Evolutionary conservation across 2,888 invertebrate genomes (phyloP), one percentile per base, ranked within the genome.

Genomic region (Dilophus febrilis): DNA sequence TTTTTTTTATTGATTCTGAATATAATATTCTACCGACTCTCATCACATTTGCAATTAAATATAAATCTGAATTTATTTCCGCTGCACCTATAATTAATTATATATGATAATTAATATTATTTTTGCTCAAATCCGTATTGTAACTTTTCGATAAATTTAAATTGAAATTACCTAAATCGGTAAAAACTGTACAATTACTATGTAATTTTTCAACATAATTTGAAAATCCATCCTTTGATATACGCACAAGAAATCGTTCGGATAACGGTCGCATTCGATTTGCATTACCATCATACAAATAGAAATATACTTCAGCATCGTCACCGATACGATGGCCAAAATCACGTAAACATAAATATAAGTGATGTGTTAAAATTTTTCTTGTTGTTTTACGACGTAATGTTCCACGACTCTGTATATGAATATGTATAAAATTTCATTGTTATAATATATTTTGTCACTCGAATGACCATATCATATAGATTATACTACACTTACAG

Each of bases 251-350:
- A 65, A 88, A 91, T 46, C 90, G 68, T 62, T 92, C 92, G 41
- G 90, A 87, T 44, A 91, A 67, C 47, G 83, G 85, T 51, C 77
- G 79, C 51, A 71, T 74, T 51, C 77, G 72, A 49, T 74, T 71
- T 16, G 77, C 75, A 47, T 50, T 53, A 26, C 57, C 60, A 57
- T 92, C 90, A 58, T 84, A 91, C 1, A 91, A 65, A 53, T 83
- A 85, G 52, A 92, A 80, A 50, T 84, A 78, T 13, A 91, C 73
- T 61, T 91, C 90, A 0, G 85, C 82, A 55, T 90, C 88, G 59
- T 92, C 88, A 0, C 85, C 82, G 2, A 88, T 77, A 38, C 83
- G 80, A 57, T 84, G 84, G 0, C 85, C 85, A 56, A 90, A 90
- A 59, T 87, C 85, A 13, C 86, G 66, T 77, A 87, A 81, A 54